These are phyloP conservation scores for Latheticus oryzae DNA, from an alignment of 2,888 invertebrate species.

Conservation along the genomic window DNA sequence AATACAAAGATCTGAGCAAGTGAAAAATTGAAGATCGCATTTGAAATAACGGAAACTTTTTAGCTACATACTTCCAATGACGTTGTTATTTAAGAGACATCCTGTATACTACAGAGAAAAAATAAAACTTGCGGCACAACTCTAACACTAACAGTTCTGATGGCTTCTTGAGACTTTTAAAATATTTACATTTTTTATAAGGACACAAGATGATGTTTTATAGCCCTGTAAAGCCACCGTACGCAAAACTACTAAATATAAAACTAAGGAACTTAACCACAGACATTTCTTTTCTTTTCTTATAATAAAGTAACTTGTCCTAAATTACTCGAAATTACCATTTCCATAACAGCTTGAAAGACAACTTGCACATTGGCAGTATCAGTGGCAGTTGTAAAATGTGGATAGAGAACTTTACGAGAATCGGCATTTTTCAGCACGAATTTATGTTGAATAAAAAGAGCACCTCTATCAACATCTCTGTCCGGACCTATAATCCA, in stretches of 20 bases:
- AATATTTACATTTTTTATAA: too few relatives aligned
- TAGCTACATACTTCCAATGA: too few relatives aligned
- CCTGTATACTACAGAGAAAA: too few relatives aligned
- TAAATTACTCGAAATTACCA: conserved; percentile 73
- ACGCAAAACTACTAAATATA: conserved; percentile 30
- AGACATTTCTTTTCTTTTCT: too few relatives aligned
- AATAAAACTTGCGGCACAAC: too few relatives aligned
- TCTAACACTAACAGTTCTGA: not conserved
- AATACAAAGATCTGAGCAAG: too few relatives aligned
- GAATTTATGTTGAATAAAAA: conserved; percentile 74
- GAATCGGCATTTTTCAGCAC: conserved; percentile 69
- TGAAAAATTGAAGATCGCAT: too few relatives aligned
- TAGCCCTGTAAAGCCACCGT: too few relatives aligned
- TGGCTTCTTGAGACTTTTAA: too few relatives aligned
- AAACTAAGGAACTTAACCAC: conserved; percentile 33
- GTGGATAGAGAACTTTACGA: conserved; percentile 72
- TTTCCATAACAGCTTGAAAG: conserved; percentile 75
- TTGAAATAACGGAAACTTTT: too few relatives aligned
- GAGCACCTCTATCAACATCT: conserved; percentile 73
- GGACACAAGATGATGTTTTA: too few relatives aligned
- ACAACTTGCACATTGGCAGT: conserved; percentile 75
- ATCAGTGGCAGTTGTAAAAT: conserved; percentile 76
- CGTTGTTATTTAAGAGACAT: too few relatives aligned
- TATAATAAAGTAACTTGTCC: conserved; percentile 69
- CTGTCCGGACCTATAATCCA: conserved; percentile 68